These are phyloP conservation scores for Lamellibrachia columna DNA, from an alignment of 2,888 invertebrate genomes.

Conservation along the genomic window DNA sequence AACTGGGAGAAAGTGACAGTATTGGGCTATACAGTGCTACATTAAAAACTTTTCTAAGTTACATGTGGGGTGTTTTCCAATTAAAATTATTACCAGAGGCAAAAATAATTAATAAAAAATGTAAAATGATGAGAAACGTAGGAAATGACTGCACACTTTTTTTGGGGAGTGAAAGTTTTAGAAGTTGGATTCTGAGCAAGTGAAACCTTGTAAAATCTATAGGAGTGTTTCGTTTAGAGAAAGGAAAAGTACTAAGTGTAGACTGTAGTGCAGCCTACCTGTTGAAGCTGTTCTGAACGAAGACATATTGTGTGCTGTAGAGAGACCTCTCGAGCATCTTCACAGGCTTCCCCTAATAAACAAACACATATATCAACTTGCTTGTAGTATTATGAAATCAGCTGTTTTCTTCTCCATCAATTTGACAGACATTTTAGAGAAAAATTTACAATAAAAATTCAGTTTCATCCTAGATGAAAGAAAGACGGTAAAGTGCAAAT, in stretches of 20 bases:
- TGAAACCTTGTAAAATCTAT: neutral
- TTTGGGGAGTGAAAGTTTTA: neutral
- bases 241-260: neutral
- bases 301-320: slow-evolving; percentile 34
- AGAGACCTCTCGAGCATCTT: slow-evolving; percentile 37
- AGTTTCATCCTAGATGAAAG: no score
- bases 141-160: neutral
- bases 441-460: no score
- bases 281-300: slow-evolving; percentile 35
- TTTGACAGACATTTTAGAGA: no score
- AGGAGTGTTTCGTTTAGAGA: neutral
- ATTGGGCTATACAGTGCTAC: neutral
- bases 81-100: no score
- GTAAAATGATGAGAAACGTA: neutral
- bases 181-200: neutral
- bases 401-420: no score
- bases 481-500: no score
- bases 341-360: slow-evolving; percentile 30
- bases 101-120: no score
- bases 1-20: neutral
- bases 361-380: neutral
- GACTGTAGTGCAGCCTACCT: slow-evolving; percentile 25
- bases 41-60: neutral
- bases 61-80: no score
- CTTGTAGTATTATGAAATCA: neutral